Evolutionary conservation across 2,888 invertebrate genomes (phyloP), one percentile per base, ranked within the genome.

Genomic region (Drosophila melanosoma): DNA sequence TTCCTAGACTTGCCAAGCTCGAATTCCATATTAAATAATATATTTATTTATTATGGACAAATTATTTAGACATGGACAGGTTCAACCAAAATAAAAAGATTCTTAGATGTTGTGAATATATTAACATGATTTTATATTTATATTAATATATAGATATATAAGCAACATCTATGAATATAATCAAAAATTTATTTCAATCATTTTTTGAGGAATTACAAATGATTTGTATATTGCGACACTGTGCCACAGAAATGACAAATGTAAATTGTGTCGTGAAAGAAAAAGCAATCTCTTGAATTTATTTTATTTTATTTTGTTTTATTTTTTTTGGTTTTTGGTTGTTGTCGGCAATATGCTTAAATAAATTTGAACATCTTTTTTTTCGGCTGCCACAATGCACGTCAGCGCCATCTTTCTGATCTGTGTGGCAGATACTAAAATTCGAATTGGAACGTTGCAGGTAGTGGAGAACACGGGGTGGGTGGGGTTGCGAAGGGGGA

Each of bases 301-400:
- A 87, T 83, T 89, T 81, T 68, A 79, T 32, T 23, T 40, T 67
- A 67, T 70, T 76, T 70, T 56, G 57, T 33, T 60, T 74, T 65
- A 59, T 69, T 76, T 85, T 64, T 54, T 52, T 64, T 62, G 42
- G 45, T 38, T 56, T 49, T 49, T 49, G 32, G 45, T 52, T 29
- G 54, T 65, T 51, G 54, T 68, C 52, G 59, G 72, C 81, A 70
- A 77, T 81, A 74, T 79, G 81, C 81, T 69, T 81, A 81, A 89
- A 89, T 83, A 87, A 83, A 87, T 84, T 89, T 83, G 71, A 83
- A 84, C 79, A 84, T 76, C 74, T 83, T 71, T 66, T 68, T 63
- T 72, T 64, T 49, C 15, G 62, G 45, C 71, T 74, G 64, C 45
- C n/a, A 26, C 62, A 72, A 54, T 67, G 77, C 83, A 86, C 73